phyloP scores from a whole-genome alignment of 1,140 invertebrate genomes.

The Drosophila santomea region DNA sequence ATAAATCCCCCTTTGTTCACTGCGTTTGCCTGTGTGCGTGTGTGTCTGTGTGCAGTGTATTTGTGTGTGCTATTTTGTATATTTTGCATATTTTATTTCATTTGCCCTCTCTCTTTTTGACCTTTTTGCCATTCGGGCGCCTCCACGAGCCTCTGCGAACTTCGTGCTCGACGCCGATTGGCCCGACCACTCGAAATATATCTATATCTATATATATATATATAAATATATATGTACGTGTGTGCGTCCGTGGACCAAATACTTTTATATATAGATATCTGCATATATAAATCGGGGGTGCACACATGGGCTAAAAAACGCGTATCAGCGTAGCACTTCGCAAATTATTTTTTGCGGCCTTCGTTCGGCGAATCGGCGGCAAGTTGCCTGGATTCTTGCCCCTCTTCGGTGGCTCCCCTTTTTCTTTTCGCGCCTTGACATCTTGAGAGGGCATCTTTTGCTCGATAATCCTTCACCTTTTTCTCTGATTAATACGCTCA shows the following conservation, averaged over 20 bases:
- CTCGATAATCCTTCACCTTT: background rate
- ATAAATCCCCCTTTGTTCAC: constrained; percentile 40
- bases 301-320: constrained; percentile 36
- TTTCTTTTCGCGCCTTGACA: background rate
- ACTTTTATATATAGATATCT: constrained; percentile 68
- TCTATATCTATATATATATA: constrained; percentile 62
- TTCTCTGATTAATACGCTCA: constrained; percentile 5
- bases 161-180: constrained; percentile 77
- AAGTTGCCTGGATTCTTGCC: constrained; percentile 3
- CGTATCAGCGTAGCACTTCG: constrained; percentile 31
- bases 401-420: background rate
- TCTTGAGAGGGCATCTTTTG: background rate
- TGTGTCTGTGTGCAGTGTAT: background rate
- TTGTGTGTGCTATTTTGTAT: constrained; percentile 60
- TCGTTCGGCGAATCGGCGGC: constrained; percentile 26
- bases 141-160: constrained; percentile 48
- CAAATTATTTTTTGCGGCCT: constrained; percentile 27
- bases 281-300: constrained; percentile 48
- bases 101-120: constrained; percentile 67
- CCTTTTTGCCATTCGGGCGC: constrained; percentile 63
- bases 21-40: constrained; percentile 17
- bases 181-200: constrained; percentile 53
- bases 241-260: constrained; percentile 19
- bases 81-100: constrained; percentile 80
- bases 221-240: constrained; percentile 35